These are phyloP conservation scores for Helicoverpa zea DNA, from an alignment of 1,140 invertebrate genomes.

Conservation along the genomic window DNA sequence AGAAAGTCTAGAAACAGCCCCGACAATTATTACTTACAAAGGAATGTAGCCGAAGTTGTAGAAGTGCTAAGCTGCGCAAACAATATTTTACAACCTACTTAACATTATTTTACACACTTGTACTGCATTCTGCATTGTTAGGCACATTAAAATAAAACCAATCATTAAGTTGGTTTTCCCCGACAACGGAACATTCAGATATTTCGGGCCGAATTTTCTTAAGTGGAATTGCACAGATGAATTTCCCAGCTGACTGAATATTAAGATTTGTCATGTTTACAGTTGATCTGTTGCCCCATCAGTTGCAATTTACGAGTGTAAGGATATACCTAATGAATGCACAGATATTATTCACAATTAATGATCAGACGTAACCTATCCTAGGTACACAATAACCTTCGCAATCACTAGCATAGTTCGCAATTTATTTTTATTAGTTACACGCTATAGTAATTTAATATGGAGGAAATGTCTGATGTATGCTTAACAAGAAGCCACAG, in stretches of 20 bases:
- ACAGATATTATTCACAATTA: conserved; percentile 19
- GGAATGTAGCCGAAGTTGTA: background rate
- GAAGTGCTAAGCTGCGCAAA: background rate
- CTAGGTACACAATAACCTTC: conserved; percentile 43
- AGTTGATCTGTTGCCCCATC: background rate
- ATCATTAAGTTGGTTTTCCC: no score
- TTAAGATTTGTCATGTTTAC: background rate
- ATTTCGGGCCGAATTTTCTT: no score
- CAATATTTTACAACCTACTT: no score
- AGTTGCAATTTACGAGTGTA: background rate
- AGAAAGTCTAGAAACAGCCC: no score
- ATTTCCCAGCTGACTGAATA: background rate
- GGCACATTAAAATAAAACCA: no score
- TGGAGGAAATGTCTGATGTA: conserved; percentile 43
- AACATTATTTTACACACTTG: no score
- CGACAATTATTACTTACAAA: background rate
- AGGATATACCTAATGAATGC: conserved; percentile 15
- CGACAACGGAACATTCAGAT: no score
- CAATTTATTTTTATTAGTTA: conserved; percentile 53
- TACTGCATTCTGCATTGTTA: no score
- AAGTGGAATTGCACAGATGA: no score
- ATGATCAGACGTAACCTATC: conserved; percentile 2
- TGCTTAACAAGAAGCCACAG: conserved; percentile 24
- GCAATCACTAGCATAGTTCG: conserved; percentile 38
- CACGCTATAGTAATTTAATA: conserved; percentile 50